Evolutionary conservation across 2,888 invertebrate species (phyloP), one percentile per base, ranked within the genome.

Genomic region (Opisthograptis luteolata): DNA sequence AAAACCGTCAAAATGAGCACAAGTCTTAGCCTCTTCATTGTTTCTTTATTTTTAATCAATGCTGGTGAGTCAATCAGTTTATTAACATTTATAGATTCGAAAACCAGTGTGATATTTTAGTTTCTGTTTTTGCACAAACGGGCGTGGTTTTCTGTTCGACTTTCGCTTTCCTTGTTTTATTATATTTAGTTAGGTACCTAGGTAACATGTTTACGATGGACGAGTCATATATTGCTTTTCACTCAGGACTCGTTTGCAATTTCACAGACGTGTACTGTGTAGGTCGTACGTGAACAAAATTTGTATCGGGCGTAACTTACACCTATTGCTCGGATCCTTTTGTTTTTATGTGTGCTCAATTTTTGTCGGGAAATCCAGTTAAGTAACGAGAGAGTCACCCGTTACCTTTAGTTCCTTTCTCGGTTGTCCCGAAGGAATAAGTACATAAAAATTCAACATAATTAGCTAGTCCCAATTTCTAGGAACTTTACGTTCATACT

Each of bases 1-100:
- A 73, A 73, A 72, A 67, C 59, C 57, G 50, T 64, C 83, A 81
- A 79, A 76, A 87, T 87, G 87, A 58, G 58, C 72, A 64, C 72
- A 53, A 54, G 76, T 71, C 73, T 66, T 40, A 54, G 76, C 70
- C 73, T 66, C 41, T 60, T 63, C 49, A 36, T 65, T 56, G 57
- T 62, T 62, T 63, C 45, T 41, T 60, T 61, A 34, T 49, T 58
- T 24, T 14, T 51, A n/a, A 20, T 68, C 45, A 54, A 60, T 15
- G 39, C 46, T 20, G 71, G 75, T 73, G 56, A 73, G 62, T 57
- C 32, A 17, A 17, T 31, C 10, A 12, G 20, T 15, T 15, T n/a
- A 15, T 20, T 14, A 35, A 14, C 14, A 19, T 14, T 14, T 14
- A 24, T 19, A 12, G n/a, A 25, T 14, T 14, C 3, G 15, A 7